phyloP scores from a whole-genome alignment of 2,113 vertebrate species.

The Leucopternis melanops region DNA sequence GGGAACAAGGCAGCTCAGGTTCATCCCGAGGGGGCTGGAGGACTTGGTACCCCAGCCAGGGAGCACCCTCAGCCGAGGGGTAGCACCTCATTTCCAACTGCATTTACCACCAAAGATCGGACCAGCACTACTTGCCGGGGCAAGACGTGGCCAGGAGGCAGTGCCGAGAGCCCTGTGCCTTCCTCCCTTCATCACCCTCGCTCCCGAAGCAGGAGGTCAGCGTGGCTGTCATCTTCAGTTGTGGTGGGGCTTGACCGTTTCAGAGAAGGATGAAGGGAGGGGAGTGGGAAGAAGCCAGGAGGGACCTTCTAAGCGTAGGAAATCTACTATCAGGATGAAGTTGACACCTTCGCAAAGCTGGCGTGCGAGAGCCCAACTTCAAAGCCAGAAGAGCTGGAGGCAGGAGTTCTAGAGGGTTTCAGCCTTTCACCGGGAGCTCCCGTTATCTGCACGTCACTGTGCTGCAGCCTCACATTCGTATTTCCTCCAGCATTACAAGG shows the following conservation, averaged over 20 bases:
- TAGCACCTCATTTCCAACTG: not conserved
- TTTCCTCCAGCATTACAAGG: not conserved
- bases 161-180: not conserved
- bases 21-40: not conserved
- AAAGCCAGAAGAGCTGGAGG: not conserved
- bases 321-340: not conserved
- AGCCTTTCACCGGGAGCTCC: not conserved
- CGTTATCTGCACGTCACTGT: not conserved
- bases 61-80: not conserved
- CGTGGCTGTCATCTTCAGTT: not conserved
- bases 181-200: not conserved
- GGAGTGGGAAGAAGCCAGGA: not conserved
- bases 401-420: not conserved
- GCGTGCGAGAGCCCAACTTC: accelerated
- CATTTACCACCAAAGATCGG: not conserved
- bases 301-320: not conserved
- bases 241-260: not conserved
- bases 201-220: not conserved
- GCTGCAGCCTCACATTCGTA: not conserved
- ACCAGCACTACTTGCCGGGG: not conserved
- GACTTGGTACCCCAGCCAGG: not conserved
- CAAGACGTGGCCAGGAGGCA: not conserved
- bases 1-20: not conserved
- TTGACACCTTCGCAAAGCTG: not conserved
- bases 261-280: not conserved